Conservation (phyloP, 2,888 invertebrate species). For the Scaptodrosophila latifasciaeformis region DNA sequence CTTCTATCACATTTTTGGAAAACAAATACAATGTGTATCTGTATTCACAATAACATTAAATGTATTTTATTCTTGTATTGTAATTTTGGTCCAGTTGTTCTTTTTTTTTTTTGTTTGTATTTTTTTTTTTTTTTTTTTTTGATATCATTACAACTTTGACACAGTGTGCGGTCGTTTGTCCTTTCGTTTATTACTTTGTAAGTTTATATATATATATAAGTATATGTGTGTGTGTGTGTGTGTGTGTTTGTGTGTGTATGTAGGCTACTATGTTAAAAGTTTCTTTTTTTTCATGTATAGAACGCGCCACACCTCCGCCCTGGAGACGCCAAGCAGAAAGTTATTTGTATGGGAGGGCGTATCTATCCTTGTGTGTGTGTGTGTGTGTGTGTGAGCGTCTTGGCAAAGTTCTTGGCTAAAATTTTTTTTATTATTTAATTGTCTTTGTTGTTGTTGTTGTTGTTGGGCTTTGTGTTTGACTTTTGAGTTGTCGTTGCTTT, state of each 20-base stretch:
- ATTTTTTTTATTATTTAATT: conserved; percentile 49
- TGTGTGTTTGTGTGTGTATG: conserved; percentile 35
- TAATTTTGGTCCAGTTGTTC: not conserved
- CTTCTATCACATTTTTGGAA: too few relatives aligned
- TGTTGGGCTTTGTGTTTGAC: conserved; percentile 34
- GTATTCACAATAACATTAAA: too few relatives aligned
- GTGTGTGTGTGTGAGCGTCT: conserved; percentile 22
- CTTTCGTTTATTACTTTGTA: conserved; percentile 7
- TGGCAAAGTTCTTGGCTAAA: conserved; percentile 48
- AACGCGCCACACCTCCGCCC: conserved; percentile 29
- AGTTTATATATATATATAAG: not conserved
- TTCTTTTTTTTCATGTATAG: conserved; percentile 29
- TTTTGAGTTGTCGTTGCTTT: conserved; percentile 30
- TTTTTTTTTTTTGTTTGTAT: not conserved
- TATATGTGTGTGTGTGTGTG: conserved; percentile 21
- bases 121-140: not conserved
- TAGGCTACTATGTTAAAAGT: conserved; percentile 65
- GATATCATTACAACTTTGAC: conserved; percentile 22
- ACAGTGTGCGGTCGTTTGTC: conserved; percentile 24
- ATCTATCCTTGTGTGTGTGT: conserved; percentile 6
- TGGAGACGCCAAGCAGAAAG: conserved; percentile 41
- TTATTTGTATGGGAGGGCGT: conserved; percentile 20
- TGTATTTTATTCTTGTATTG: too few relatives aligned
- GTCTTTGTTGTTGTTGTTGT: conserved; percentile 31
- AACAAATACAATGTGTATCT: too few relatives aligned